Conservation (phyloP, 2,113 vertebrate species). For the Solenodon paradoxus region DNA sequence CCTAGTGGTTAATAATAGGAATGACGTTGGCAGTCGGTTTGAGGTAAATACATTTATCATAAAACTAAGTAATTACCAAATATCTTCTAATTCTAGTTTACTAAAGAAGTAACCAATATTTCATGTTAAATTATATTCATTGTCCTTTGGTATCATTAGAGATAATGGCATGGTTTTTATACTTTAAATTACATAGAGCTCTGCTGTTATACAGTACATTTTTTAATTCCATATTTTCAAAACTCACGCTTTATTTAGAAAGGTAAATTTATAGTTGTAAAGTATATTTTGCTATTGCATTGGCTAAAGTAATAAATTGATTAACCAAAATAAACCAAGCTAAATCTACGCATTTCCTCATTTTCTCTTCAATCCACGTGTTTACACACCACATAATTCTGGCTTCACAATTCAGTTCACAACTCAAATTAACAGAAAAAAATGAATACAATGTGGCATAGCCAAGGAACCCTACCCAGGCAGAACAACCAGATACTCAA, state of each 20-base stretch:
- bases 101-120: neutral
- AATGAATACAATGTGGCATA: conserved; percentile 49
- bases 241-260: neutral
- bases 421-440: conserved; percentile 63
- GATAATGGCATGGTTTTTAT: neutral
- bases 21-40: conserved; percentile 42
- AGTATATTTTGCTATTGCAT: neutral
- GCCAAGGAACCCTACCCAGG: conserved; percentile 40
- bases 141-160: conserved; percentile 10
- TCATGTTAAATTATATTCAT: conserved; percentile 11
- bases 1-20: conserved; percentile 59
- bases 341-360: conserved; percentile 37
- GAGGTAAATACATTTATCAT: conserved; percentile 44
- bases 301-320: conserved; percentile 35
- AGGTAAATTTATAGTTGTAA: conserved; percentile 22
- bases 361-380: conserved; percentile 49
- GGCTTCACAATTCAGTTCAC: conserved; percentile 48
- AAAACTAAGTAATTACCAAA: conserved; percentile 36
- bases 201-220: neutral
- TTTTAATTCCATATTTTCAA: neutral
- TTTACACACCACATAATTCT: conserved; percentile 43
- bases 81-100: neutral
- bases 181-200: neutral
- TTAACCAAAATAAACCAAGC: conserved; percentile 37
- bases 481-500: conserved; percentile 30